Conservation (phyloP, 30 jellyfish, hydroid and myxozoan species). For the Aurelia aurita region DNA sequence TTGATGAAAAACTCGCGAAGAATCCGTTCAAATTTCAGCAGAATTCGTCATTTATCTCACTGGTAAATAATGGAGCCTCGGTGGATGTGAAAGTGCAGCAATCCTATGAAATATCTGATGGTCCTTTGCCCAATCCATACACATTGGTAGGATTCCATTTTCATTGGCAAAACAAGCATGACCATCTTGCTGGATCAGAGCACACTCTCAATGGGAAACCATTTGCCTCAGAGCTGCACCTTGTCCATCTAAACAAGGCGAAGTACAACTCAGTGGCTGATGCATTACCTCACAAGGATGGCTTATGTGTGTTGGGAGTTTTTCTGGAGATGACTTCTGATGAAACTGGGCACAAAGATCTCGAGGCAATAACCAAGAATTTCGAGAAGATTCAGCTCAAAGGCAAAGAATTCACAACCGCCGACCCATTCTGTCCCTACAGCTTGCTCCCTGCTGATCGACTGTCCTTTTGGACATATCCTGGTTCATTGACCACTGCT, state of each 20-base stretch:
- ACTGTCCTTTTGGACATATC: slow-evolving; percentile 81
- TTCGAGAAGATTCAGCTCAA: slow-evolving; percentile 52
- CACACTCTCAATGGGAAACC: slow-evolving; percentile 80
- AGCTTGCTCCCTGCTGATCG: slow-evolving; percentile 68
- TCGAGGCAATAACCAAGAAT: slow-evolving; percentile 47
- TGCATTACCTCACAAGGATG: slow-evolving; percentile 71
- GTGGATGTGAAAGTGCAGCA: slow-evolving; percentile 41
- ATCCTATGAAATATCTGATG: slow-evolving; percentile 54
- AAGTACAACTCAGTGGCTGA: slow-evolving; percentile 64
- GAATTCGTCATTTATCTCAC: slow-evolving; percentile 9
- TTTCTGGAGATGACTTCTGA: slow-evolving; percentile 67
- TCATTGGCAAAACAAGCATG: slow-evolving; percentile 84
- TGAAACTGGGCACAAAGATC: slow-evolving; percentile 54
- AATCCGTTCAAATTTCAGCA: slow-evolving; percentile 8
- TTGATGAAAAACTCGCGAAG: slow-evolving; percentile 12
- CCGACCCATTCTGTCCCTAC: slow-evolving; percentile 74
- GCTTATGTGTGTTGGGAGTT: slow-evolving; percentile 94
- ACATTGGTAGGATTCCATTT: slow-evolving; percentile 80
- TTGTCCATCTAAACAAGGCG: slow-evolving; percentile 82
- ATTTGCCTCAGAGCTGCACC: slow-evolving; percentile 90
- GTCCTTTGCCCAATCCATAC: slow-evolving; percentile 81
- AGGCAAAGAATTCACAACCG: slow-evolving; percentile 20
- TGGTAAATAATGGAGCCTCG: slow-evolving; percentile 67
- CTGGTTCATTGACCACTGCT: slow-evolving; percentile 96
- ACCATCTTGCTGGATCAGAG: slow-evolving; percentile 75